Conservation (phyloP, 2,797 vertebrate species). For the Glossophaga mutica region DNA sequence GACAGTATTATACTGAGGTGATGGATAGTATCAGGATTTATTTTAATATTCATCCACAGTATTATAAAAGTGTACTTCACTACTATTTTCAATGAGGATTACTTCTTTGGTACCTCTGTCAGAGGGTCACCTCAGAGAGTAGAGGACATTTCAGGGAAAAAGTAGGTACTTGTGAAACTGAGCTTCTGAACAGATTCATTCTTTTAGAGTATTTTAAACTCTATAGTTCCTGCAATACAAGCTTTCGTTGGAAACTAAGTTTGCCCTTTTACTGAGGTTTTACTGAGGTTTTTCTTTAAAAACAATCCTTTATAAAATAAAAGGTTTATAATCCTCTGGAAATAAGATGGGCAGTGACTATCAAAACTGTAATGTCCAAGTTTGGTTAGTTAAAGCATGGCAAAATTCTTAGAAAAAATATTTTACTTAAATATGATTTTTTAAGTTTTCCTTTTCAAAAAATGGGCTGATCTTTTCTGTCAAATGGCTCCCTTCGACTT, state of each 20-base stretch:
- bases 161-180: not conserved
- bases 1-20: not conserved
- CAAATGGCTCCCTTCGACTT: not conserved
- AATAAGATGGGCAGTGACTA: not conserved
- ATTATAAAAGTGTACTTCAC: not conserved
- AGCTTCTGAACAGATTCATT: not conserved
- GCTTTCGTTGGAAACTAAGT: not conserved
- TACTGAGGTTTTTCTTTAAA: not conserved
- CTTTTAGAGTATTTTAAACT: not conserved
- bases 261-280: not conserved
- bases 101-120: not conserved
- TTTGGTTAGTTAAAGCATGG: not conserved
- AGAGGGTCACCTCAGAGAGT: not conserved
- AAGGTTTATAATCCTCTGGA: not conserved
- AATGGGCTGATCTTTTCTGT: not conserved
- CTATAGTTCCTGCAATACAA: not conserved
- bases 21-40: not conserved
- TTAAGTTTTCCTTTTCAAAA: not conserved
- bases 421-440: not conserved
- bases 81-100: not conserved
- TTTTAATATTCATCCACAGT: not conserved
- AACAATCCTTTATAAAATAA: not conserved
- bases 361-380: not conserved
- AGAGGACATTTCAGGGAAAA: not conserved
- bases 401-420: not conserved